These are phyloP conservation scores for Cygnus buccinator DNA, from an alignment of 2,113 vertebrate genomes.

Conservation along the genomic window DNA sequence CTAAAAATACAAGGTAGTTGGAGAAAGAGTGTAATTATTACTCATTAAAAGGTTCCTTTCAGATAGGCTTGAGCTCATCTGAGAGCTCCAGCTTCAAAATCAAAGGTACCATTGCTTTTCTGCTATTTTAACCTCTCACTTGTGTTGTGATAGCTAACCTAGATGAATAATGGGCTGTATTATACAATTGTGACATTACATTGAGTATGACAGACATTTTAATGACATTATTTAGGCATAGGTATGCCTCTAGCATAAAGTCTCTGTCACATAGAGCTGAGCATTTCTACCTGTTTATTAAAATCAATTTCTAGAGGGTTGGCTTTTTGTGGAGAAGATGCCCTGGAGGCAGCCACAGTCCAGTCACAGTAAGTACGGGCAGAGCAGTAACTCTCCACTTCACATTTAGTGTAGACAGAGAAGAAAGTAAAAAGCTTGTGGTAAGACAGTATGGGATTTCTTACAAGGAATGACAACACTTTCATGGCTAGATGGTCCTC, in stretches of 20 bases:
- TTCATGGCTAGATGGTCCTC: neutral
- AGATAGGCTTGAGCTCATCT: neutral
- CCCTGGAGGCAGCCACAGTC: neutral
- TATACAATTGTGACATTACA: neutral
- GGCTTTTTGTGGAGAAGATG: neutral
- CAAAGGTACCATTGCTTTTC: neutral
- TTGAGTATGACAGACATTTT: neutral
- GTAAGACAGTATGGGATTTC: neutral
- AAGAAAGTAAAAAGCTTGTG: neutral
- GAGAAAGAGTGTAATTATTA: conserved; percentile 21
- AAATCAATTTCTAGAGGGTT: neutral
- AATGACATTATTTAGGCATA: neutral
- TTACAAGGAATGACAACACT: neutral
- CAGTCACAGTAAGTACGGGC: neutral
- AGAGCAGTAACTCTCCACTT: neutral
- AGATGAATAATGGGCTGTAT: neutral
- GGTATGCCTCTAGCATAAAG: neutral
- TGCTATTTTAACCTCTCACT: neutral
- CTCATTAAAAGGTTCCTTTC: conserved; percentile 12
- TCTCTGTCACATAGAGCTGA: no score
- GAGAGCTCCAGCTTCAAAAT: neutral
- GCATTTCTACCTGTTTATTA: neutral
- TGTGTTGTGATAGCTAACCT: neutral
- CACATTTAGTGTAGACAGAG: neutral
- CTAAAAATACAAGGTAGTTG: conserved; percentile 3